Percentiles rank a stretch among this genome's conserved stretches.
phyloP scores from a whole-genome alignment of 1,140 invertebrate species.

The Melanaphis sacchari region DNA sequence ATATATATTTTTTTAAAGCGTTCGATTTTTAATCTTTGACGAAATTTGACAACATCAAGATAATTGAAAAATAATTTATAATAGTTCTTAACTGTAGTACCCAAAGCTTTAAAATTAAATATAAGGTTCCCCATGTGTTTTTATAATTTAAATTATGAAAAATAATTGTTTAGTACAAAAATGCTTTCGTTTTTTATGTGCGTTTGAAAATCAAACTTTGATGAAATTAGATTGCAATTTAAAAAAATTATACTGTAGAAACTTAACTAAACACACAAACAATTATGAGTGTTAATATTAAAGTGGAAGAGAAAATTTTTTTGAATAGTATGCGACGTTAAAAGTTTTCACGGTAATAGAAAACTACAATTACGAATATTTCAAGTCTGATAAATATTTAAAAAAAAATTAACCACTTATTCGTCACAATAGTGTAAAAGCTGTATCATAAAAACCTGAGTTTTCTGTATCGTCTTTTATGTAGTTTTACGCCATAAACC shows the following conservation, averaged over 20 bases:
- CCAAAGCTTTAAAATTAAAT: no score
- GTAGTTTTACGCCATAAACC: background rate
- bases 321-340: background rate
- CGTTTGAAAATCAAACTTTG: no score
- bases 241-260: background rate
- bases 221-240: background rate
- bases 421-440: background rate
- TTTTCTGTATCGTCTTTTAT: background rate
- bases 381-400: background rate
- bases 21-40: no score
- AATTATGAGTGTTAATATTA: background rate
- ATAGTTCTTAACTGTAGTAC: no score
- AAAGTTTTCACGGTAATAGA: background rate
- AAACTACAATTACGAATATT: background rate
- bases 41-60: no score
- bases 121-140: no score
- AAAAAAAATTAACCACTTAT: background rate
- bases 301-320: background rate
- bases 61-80: no score
- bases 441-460: background rate
- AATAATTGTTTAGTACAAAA: no score
- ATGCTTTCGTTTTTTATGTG: no score
- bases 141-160: no score
- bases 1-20: no score
- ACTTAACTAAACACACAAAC: background rate